Percentiles rank a stretch among this genome's conserved stretches.
Conservation (phyloP, 2,113 vertebrate genomes). For the Alethe diademata region DNA sequence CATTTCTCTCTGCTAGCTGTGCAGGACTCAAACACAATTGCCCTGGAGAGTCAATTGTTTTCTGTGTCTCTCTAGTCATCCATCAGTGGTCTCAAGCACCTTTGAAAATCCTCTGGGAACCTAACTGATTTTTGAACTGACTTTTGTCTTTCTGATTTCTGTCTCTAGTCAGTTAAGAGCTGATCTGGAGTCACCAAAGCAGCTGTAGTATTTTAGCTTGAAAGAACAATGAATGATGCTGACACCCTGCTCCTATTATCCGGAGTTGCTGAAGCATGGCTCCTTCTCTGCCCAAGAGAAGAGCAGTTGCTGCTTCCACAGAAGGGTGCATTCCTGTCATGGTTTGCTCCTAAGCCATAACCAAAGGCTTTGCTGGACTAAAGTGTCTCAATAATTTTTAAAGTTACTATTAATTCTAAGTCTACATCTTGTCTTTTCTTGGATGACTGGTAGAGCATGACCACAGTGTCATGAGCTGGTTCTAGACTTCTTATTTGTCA, state of each 20-base stretch:
- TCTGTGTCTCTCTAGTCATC: not conserved
- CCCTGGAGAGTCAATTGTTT: not conserved
- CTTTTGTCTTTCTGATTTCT: not conserved
- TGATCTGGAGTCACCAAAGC: not conserved
- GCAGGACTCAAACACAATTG: not conserved
- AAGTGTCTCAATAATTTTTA: not conserved
- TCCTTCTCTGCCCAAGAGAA: not conserved
- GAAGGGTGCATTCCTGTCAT: not conserved
- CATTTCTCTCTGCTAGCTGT: not conserved
- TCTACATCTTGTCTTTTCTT: not conserved
- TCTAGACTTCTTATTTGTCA: not conserved
- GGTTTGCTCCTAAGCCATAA: not conserved
- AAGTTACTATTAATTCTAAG: not conserved
- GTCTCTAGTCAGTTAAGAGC: not conserved
- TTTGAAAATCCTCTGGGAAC: not conserved
- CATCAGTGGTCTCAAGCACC: not conserved
- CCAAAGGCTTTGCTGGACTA: fast-evolving
- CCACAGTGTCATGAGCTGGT: no score
- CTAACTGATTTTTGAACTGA: not conserved
- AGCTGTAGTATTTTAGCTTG: not conserved
- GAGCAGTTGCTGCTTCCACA: not conserved
- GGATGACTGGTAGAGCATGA: not conserved
- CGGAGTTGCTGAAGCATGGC: not conserved
- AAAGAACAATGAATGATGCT: not conserved
- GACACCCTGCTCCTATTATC: not conserved